Conservation (phyloP, 2,113 vertebrate species). For the Dunckerocampus dactyliophorus region DNA sequence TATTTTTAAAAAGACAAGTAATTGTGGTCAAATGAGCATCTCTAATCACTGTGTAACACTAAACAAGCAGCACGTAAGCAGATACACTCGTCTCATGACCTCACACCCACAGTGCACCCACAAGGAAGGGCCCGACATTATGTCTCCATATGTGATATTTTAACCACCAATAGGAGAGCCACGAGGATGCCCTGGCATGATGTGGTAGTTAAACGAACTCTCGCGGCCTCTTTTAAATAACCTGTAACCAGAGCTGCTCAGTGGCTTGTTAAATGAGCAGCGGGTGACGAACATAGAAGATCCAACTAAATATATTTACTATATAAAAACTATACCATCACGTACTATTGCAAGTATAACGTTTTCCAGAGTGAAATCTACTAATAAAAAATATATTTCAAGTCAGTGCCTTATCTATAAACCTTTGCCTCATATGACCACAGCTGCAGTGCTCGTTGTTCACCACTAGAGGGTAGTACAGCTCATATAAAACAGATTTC, state of each 20-base stretch:
- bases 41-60: not conserved
- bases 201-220: conserved; percentile 43
- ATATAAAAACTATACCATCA: not conserved
- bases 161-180: conserved; percentile 64
- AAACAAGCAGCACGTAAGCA: conserved; percentile 7
- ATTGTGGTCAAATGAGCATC: not conserved
- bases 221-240: conserved; percentile 61
- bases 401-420: not conserved
- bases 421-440: not conserved
- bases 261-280: conserved; percentile 54
- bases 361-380: not conserved
- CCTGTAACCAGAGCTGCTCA: conserved; percentile 63
- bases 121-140: conserved; percentile 53
- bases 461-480: conserved; percentile 60
- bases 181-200: conserved; percentile 57
- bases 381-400: not conserved
- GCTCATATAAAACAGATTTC: conserved; percentile 22
- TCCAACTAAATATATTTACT: conserved; percentile 9
- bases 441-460: conserved; percentile 2
- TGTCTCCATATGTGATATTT: conserved; percentile 69
- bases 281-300: not conserved
- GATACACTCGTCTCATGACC: conserved; percentile 21
- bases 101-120: conserved; percentile 38
- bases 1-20: too few relatives aligned
- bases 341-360: not conserved